These are phyloP conservation scores for Ahaetulla prasina DNA, from an alignment of 2,113 vertebrate species.

Conservation along the genomic window DNA sequence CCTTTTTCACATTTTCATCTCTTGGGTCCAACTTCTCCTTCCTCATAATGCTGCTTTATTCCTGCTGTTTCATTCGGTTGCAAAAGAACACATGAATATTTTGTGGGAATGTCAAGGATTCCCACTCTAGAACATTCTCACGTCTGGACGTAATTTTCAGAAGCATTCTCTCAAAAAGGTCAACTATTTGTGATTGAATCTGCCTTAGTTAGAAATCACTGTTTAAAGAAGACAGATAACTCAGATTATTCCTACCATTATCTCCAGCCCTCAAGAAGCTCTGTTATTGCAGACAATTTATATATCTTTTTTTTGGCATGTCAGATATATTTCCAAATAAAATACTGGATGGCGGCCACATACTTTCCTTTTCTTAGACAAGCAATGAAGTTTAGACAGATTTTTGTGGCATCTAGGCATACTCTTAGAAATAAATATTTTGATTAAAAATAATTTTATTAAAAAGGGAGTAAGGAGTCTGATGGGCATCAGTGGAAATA, in stretches of 20 bases:
- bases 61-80: constrained; percentile 25
- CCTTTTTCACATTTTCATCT: neutral
- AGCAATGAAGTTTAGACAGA: neutral
- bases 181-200: neutral
- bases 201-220: neutral
- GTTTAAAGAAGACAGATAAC: neutral
- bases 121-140: neutral
- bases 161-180: neutral
- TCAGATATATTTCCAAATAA: neutral
- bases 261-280: neutral
- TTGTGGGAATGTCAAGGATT: neutral
- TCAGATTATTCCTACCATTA: neutral
- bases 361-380: neutral
- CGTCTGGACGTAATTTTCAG: neutral
- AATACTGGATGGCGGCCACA: neutral
- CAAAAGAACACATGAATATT: neutral
- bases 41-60: neutral
- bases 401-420: neutral
- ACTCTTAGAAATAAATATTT: neutral
- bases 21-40: neutral
- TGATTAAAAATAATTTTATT: neutral
- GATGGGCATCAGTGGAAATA: neutral
- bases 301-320: neutral
- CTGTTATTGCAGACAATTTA: neutral
- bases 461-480: neutral